phyloP scores from a whole-genome alignment of 2,888 invertebrate genomes.

The Drosophila flavopinicola region DNA sequence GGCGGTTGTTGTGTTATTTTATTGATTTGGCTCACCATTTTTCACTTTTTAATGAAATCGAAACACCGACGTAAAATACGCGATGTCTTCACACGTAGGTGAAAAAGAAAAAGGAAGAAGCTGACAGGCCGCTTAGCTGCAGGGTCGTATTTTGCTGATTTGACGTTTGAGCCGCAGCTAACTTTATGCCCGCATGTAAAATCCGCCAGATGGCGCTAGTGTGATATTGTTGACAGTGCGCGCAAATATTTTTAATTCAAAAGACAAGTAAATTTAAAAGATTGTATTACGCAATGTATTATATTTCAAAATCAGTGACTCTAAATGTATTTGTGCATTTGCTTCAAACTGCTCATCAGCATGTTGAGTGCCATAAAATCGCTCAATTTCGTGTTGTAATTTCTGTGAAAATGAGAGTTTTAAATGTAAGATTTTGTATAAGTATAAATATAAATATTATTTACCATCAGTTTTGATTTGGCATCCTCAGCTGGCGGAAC shows the following conservation, averaged over 20 bases:
- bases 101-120: slow-evolving; percentile 81
- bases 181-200: slow-evolving; percentile 22
- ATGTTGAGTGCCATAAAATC: slow-evolving; percentile 55
- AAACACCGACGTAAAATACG: slow-evolving; percentile 82
- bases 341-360: slow-evolving; percentile 15
- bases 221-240: neutral
- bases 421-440: neutral
- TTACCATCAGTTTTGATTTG: slow-evolving; percentile 54
- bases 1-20: slow-evolving; percentile 47
- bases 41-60: slow-evolving; percentile 73
- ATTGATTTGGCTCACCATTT: slow-evolving; percentile 79
- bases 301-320: slow-evolving; percentile 68
- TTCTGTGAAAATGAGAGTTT: slow-evolving; percentile 55
- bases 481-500: slow-evolving; percentile 3
- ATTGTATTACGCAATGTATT: slow-evolving; percentile 60
- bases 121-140: slow-evolving; percentile 48
- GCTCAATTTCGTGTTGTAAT: slow-evolving; percentile 72
- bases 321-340: slow-evolving; percentile 56
- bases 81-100: slow-evolving; percentile 82
- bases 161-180: slow-evolving; percentile 42
- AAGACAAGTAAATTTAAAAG: slow-evolving; percentile 29
- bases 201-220: slow-evolving; percentile 33
- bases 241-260: slow-evolving; percentile 11
- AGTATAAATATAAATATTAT: slow-evolving; percentile 1
- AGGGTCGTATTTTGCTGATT: slow-evolving; percentile 43